Conservation (phyloP, 2,797 vertebrate species). For the Mionectes olivaceus region DNA sequence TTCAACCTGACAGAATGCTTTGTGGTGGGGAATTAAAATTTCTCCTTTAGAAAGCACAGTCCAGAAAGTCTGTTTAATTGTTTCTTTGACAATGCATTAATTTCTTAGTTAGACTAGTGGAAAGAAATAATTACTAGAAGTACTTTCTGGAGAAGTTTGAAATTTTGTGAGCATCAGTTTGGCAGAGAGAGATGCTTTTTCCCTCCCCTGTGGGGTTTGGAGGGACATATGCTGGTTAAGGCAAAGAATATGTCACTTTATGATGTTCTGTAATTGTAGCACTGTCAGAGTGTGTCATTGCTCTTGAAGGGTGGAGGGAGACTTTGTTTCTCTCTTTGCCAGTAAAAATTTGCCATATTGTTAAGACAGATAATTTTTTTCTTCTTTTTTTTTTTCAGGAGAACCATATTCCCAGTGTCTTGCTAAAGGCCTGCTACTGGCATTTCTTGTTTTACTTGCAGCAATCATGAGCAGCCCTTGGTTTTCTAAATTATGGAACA, state of each 20-base stretch:
- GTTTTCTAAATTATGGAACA: slow-evolving; percentile 78
- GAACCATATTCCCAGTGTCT: slow-evolving; percentile 86
- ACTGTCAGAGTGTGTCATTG: background rate
- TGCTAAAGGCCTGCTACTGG: slow-evolving; percentile 88
- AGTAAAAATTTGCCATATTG: background rate
- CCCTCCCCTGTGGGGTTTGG: background rate
- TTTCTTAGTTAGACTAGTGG: background rate
- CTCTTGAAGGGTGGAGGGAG: background rate
- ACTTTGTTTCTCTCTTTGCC: background rate
- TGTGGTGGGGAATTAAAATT: background rate
- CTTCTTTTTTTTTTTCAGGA: slow-evolving; percentile 72
- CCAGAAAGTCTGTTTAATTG: background rate
- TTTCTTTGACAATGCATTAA: background rate
- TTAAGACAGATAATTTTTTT: background rate
- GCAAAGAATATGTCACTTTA: background rate
- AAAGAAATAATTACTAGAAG: background rate
- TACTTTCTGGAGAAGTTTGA: background rate
- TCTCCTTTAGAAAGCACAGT: background rate
- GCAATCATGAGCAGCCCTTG: slow-evolving; percentile 84
- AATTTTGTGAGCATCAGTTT: background rate
- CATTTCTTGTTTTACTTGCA: slow-evolving; percentile 81
- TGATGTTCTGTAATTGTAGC: background rate
- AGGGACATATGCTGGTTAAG: background rate
- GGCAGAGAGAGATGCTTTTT: background rate
- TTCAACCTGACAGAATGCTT: background rate